phyloP scores from a whole-genome alignment of 2,113 vertebrate genomes.

The Gambusia affinis region DNA sequence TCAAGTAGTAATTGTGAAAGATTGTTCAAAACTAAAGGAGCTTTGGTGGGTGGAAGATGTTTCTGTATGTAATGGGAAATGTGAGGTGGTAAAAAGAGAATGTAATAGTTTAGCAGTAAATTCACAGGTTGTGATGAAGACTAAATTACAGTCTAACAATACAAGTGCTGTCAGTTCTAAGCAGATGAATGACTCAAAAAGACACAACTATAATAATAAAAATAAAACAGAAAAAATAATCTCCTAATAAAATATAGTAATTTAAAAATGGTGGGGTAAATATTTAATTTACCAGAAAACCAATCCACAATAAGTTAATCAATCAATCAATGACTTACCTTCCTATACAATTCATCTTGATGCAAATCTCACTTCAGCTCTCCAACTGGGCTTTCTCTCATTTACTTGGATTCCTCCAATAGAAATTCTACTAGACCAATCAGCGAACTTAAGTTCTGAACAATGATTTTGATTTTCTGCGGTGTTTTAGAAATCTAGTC shows the following conservation, averaged over 20 bases:
- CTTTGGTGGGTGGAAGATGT: background rate
- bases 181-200: background rate
- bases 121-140: background rate
- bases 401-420: too few species aligned
- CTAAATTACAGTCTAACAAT: too few species aligned
- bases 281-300: too few species aligned
- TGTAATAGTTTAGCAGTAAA: background rate
- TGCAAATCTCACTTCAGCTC: too few species aligned
- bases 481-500: too few species aligned
- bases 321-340: too few species aligned
- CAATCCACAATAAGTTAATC: too few species aligned
- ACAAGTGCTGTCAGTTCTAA: background rate
- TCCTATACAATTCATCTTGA: too few species aligned
- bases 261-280: background rate
- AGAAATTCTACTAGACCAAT: too few species aligned
- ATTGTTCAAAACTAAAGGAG: background rate
- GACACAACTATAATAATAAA: background rate
- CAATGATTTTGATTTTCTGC: too few species aligned
- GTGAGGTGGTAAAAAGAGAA: background rate
- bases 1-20: constrained; percentile 33
- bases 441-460: too few species aligned
- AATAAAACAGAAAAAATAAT: background rate
- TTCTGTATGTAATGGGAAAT: background rate
- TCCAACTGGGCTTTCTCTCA: too few species aligned
- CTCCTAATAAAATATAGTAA: background rate